Conservation (phyloP, 1,140 invertebrate species). For the Cylas formicarius region DNA sequence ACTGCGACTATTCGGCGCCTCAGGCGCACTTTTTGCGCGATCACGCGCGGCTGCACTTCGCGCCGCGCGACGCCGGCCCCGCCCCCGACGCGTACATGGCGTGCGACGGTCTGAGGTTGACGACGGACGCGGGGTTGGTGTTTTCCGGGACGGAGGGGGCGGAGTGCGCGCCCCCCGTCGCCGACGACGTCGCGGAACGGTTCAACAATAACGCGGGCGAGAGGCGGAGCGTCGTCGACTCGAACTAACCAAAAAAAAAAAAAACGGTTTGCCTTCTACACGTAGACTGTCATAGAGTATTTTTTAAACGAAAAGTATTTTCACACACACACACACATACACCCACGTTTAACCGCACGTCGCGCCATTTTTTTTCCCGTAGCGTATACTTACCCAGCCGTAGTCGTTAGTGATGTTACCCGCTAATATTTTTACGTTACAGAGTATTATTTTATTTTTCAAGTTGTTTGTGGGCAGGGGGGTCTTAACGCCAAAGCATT, state of each 20-base stretch:
- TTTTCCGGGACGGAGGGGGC: slow-evolving; percentile 42
- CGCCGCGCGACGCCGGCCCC: slow-evolving; percentile 45
- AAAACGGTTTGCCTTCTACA: slow-evolving; percentile 34
- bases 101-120: slow-evolving; percentile 46
- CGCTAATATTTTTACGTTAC: slow-evolving; percentile 25
- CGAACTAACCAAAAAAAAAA: too few species aligned
- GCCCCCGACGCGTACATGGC: slow-evolving; percentile 57
- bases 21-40: slow-evolving; percentile 72
- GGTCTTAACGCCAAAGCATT: slow-evolving; percentile 43
- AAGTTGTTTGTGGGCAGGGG: slow-evolving; percentile 21
- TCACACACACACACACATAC: too few species aligned
- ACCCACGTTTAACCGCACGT: slow-evolving; percentile 2
- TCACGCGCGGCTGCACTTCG: slow-evolving; percentile 73
- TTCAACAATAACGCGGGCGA: slow-evolving; percentile 42
- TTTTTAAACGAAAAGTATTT: slow-evolving; percentile 42
- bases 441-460: slow-evolving; percentile 32
- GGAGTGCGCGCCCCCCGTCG: slow-evolving; percentile 26
- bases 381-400: too few species aligned
- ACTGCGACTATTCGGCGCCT: slow-evolving; percentile 74
- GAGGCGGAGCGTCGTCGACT: too few species aligned
- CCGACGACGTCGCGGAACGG: slow-evolving; percentile 22
- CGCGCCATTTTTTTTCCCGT: too few species aligned
- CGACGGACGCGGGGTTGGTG: slow-evolving; percentile 31
- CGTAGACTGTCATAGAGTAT: slow-evolving; percentile 37
- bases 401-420: too few species aligned